A percentile compares a stretch with the other conserved stretches of the same genome.
Conservation (phyloP, 1,140 invertebrate species). For the Nomia melanderi region DNA sequence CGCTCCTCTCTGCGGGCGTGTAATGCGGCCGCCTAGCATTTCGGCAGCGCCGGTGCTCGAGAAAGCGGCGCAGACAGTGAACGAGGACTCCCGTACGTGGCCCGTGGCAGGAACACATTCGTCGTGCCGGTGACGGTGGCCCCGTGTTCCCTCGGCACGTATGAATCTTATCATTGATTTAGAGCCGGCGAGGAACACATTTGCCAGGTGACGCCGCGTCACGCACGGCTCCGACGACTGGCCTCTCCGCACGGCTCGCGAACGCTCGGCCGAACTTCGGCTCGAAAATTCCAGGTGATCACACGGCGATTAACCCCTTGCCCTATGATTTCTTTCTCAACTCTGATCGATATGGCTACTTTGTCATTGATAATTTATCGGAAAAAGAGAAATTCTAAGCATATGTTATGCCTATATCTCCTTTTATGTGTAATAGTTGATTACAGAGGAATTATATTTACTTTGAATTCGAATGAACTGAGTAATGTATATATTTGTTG, state of each 20-base stretch:
- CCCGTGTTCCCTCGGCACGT: slow-evolving; percentile 7
- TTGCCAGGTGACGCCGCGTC: slow-evolving; percentile 5
- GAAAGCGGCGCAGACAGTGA: background rate
- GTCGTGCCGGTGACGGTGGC: slow-evolving; percentile 9
- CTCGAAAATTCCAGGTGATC: background rate
- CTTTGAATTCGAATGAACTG: too few species aligned
- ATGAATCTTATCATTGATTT: slow-evolving; percentile 47
- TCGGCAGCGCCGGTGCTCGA: background rate
- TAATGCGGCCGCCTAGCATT: background rate
- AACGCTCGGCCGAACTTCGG: too few species aligned
- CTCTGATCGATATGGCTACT: too few species aligned
- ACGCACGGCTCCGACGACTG: background rate
- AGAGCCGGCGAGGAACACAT: slow-evolving; percentile 11
- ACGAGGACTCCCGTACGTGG: background rate
- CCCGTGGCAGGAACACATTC: slow-evolving; percentile 33
- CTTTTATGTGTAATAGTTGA: too few species aligned
- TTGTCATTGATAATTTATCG: too few species aligned
- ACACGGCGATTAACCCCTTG: too few species aligned
- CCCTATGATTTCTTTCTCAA: too few species aligned
- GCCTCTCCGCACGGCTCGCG: too few species aligned
- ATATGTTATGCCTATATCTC: too few species aligned
- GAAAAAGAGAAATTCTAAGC: too few species aligned
- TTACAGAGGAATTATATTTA: too few species aligned
- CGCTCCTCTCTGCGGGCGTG: background rate
- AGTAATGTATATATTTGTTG: too few species aligned